Percentiles rank a stretch among this genome's conserved stretches.
These are phyloP conservation scores for Ptilodon capucinus DNA, from an alignment of 2,888 invertebrate genomes.

Conservation along the genomic window DNA sequence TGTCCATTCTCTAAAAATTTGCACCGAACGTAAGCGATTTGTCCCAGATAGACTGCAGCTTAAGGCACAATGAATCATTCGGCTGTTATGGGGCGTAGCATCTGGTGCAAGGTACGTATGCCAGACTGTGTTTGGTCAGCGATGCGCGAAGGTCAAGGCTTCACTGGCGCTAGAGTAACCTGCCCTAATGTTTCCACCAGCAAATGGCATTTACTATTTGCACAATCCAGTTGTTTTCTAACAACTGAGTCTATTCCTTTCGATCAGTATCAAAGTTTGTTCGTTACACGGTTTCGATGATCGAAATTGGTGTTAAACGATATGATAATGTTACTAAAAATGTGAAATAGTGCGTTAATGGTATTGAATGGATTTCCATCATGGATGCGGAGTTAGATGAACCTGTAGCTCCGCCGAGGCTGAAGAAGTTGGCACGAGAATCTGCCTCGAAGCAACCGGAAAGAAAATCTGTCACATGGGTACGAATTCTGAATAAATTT, in stretches of 20 bases:
- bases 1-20: constrained; percentile 5
- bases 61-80: constrained; percentile 40
- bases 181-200: constrained; percentile 32
- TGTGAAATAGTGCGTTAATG: constrained; percentile 36
- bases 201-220: constrained; percentile 27
- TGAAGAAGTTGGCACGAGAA: constrained; percentile 70
- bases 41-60: constrained; percentile 27
- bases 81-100: constrained; percentile 58
- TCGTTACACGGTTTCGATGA: constrained; percentile 62
- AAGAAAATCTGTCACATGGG: constrained; percentile 71
- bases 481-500: constrained; percentile 29
- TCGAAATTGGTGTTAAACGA: constrained; percentile 64
- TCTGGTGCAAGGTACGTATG: constrained; percentile 62
- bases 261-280: constrained; percentile 23
- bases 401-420: constrained; percentile 74
- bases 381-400: constrained; percentile 51
- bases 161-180: constrained; percentile 60
- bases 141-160: constrained; percentile 76
- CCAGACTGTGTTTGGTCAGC: constrained; percentile 66
- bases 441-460: constrained; percentile 59
- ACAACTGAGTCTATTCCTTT: background rate
- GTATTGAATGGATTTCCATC: constrained; percentile 33
- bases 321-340: constrained; percentile 32
- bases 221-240: constrained; percentile 33
- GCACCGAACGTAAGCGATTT: constrained; percentile 8